phyloP scores from a whole-genome alignment of 2,888 invertebrate species.

The Eilema caniola region DNA sequence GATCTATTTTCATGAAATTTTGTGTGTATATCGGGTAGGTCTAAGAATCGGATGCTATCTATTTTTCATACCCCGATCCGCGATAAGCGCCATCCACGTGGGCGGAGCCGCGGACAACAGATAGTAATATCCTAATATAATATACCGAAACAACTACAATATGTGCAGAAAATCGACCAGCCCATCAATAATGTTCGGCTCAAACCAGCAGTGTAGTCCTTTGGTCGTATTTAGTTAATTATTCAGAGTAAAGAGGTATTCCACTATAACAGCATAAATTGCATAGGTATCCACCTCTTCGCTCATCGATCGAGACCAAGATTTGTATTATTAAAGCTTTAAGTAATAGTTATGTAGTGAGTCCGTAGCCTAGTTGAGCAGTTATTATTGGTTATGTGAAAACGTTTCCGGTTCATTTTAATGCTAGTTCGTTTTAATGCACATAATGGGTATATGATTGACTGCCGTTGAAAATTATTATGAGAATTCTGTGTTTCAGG shows the following conservation, averaged over 20 bases:
- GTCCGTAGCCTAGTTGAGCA: not conserved
- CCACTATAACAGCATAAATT: slow-evolving; percentile 45
- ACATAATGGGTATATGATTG: not conserved
- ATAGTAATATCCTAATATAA: too few species aligned
- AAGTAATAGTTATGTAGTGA: slow-evolving; percentile 10
- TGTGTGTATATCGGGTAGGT: too few species aligned
- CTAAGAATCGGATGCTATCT: too few species aligned
- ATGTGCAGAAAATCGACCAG: slow-evolving; percentile 5
- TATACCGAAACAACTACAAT: not conserved
- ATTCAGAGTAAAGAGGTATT: slow-evolving; percentile 38
- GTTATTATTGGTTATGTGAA: not conserved
- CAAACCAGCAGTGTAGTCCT: slow-evolving; percentile 26
- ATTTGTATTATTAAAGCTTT: slow-evolving; percentile 22
- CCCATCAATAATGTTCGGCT: slow-evolving; percentile 41
- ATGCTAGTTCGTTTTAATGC: not conserved
- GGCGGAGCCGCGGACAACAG: too few species aligned
- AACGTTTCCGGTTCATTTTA: not conserved
- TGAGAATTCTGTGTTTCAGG: too few species aligned
- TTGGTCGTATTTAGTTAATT: slow-evolving; percentile 36
- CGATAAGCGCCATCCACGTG: too few species aligned
- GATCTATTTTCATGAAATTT: too few species aligned
- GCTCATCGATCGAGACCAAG: slow-evolving; percentile 30
- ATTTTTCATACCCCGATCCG: too few species aligned
- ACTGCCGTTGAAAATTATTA: not conserved
- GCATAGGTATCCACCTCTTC: slow-evolving; percentile 39